Percentiles rank a stretch among this genome's conserved stretches.
phyloP scores from a whole-genome alignment of 1,140 invertebrate genomes.

The Panulirus ornatus region DNA sequence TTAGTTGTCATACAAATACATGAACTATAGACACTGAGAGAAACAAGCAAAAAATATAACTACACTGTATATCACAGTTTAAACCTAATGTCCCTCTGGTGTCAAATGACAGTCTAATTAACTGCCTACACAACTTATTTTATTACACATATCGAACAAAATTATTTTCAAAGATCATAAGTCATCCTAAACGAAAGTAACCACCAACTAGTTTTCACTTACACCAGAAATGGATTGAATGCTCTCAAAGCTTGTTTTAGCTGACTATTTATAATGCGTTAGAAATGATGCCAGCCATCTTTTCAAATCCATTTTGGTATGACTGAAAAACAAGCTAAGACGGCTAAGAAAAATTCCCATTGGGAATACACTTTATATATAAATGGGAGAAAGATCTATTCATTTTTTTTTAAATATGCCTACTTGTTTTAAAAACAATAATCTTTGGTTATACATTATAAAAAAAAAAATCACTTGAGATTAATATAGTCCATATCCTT shows the following conservation, averaged over 20 bases:
- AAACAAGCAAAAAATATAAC: constrained; percentile 43
- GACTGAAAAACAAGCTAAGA: not conserved
- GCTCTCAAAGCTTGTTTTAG: not conserved
- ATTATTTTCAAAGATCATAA: constrained; percentile 5
- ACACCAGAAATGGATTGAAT: not conserved
- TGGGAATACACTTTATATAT: constrained; percentile 25
- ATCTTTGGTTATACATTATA: constrained; percentile 16
- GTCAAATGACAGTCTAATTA: constrained; percentile 26
- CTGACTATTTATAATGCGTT: not conserved
- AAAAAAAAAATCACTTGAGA: not conserved
- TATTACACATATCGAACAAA: not conserved
- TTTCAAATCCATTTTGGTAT: not conserved
- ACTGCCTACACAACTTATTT: constrained; percentile 15
- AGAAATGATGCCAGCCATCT: not conserved
- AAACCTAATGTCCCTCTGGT: constrained; percentile 58
- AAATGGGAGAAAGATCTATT: constrained; percentile 9
- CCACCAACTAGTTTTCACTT: not conserved
- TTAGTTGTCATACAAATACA: constrained; percentile 18
- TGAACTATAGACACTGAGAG: constrained; percentile 21
- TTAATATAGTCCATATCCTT: not conserved
- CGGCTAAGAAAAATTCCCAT: not conserved
- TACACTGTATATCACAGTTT: constrained; percentile 71
- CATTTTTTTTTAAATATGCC: not conserved
- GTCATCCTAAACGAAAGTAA: constrained; percentile 12
- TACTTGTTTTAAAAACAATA: constrained; percentile 9